Evolutionary conservation across 2,113 vertebrate species (phyloP), one percentile per base, ranked within the genome.

Genomic region (Chauna torquata): DNA sequence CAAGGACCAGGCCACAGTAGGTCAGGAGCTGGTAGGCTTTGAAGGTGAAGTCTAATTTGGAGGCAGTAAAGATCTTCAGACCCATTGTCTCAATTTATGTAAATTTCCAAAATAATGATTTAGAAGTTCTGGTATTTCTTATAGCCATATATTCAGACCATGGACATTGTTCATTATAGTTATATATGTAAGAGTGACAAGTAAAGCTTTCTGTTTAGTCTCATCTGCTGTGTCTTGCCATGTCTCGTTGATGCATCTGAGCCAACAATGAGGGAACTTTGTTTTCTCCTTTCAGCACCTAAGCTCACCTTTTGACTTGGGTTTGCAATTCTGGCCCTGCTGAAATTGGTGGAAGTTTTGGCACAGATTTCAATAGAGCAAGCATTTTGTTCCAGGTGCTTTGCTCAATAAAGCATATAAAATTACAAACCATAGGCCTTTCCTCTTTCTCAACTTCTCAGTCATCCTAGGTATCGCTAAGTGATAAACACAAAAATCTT

Each of bases 291-390:
- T 93, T 97, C 92, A 97, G 75, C 92, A 93, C 66, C 75, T 80
- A 27, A 88, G 54, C 7, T 38, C 92, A 95, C 94, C 93, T 96
- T 96, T 96, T 96, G 92, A 90, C 96, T 90, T 80, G 32, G 49
- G 34, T 83, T 95, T 94, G 82, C 93, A 97, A 96, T 95, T 90
- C 82, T 90, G 92, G 75, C 79, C 78, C 57, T 77, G 71, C 58
- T 96, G 87, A 93, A 93, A 93, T 70, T 85, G 57, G 75, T 96
- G 93, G 94, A 88, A 85, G 17, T 77, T 95, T 95, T 97, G 96
- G 96, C 96, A 91, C 58, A 16, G 87, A 28, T 80, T 95, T 93
- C 4, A 20, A 88, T 25, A 85, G 47, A 90, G 75, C 82, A 88
- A 95, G 62, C 45, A 65, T 90, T 95, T 94, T 24, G 54, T 93